phyloP scores from a whole-genome alignment of 1,140 invertebrate species.

The Panagrolaimus sp. region DNA sequence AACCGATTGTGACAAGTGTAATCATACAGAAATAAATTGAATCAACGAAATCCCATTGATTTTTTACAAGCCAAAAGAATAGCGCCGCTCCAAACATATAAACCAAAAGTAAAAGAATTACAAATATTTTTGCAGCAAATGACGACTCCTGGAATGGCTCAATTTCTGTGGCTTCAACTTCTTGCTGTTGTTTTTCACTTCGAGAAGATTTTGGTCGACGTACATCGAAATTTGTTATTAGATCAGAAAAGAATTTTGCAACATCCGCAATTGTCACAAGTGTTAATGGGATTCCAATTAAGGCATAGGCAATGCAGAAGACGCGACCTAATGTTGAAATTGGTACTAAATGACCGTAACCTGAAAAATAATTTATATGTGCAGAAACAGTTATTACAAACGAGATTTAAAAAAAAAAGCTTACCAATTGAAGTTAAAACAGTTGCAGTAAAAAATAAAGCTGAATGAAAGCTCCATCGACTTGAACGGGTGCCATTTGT shows the following conservation, averaged over 20 bases:
- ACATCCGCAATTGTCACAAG: conserved; percentile 47
- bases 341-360: conserved; percentile 33
- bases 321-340: conserved; percentile 42
- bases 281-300: conserved; percentile 45
- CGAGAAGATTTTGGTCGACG: background rate
- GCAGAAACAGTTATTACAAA: too few relatives aligned
- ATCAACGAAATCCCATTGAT: conserved; percentile 39
- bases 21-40: conserved; percentile 45
- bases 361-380: conserved; percentile 3
- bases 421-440: conserved; percentile 40
- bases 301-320: conserved; percentile 43
- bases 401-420: background rate
- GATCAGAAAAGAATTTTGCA: conserved; percentile 45
- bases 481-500: background rate
- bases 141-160: background rate
- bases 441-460: conserved; percentile 43
- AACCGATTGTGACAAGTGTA: conserved; percentile 44
- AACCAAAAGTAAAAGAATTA: conserved; percentile 28
- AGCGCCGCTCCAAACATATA: conserved; percentile 38
- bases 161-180: background rate
- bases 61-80: conserved; percentile 24
- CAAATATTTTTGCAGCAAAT: conserved; percentile 25
- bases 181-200: background rate
- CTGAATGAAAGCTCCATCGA: conserved; percentile 43
- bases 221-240: conserved; percentile 13